phyloP scores from a whole-genome alignment of 2,888 invertebrate genomes.

The Caenorhabditis sulstoni region DNA sequence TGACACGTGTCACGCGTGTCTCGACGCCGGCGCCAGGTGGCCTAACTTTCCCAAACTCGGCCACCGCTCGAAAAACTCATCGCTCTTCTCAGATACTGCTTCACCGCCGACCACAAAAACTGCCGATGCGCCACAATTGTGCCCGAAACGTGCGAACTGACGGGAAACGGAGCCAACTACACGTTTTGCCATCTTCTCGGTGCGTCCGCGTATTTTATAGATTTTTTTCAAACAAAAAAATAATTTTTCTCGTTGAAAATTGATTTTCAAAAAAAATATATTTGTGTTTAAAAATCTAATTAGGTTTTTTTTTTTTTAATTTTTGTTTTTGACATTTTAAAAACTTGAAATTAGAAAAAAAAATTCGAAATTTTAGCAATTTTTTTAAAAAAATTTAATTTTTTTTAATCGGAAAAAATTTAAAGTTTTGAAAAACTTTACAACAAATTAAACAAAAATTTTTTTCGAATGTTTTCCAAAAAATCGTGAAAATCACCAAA shows the following conservation, averaged over 20 bases:
- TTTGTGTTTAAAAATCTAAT: no score
- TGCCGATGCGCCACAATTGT: constrained; percentile 50
- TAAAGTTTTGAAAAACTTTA: no score
- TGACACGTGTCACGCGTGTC: constrained; percentile 45
- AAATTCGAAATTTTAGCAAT: no score
- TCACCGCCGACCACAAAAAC: constrained; percentile 37
- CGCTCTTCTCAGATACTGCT: constrained; percentile 47
- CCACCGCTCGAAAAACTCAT: background rate
- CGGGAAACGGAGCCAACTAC: constrained; percentile 15
- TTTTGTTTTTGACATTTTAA: no score
- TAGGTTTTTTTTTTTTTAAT: no score
- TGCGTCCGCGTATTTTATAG: background rate
- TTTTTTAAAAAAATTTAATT: no score
- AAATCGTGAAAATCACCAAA: no score
- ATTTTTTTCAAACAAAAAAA: background rate
- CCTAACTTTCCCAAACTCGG: background rate
- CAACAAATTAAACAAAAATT: no score
- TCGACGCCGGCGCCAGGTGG: constrained; percentile 35
- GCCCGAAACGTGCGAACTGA: constrained; percentile 8
- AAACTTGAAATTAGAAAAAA: no score
- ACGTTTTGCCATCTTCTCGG: constrained; percentile 55
- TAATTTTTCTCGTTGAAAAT: background rate
- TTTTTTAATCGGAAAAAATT: background rate
- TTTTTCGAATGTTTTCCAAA: no score
- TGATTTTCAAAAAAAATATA: no score